Percentiles rank a stretch among this genome's conserved stretches.
phyloP scores from a whole-genome alignment of 2,113 vertebrate species.

The Aix galericulata region DNA sequence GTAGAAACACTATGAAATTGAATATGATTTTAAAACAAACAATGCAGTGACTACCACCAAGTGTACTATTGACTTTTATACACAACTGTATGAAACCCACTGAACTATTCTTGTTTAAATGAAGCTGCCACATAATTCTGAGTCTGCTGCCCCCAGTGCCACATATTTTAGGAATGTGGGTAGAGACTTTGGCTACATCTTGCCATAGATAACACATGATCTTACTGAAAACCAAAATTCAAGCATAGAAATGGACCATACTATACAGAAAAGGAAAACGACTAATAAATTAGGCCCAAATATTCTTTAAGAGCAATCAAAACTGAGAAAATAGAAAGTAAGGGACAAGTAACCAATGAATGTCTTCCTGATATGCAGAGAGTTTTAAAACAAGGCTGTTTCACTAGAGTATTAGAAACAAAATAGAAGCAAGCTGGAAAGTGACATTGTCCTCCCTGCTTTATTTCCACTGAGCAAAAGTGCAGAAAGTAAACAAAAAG shows the following conservation, averaged over 20 bases:
- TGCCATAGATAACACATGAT: not conserved
- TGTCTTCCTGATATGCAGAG: not conserved
- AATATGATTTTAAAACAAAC: conserved; percentile 3
- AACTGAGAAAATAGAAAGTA: not conserved
- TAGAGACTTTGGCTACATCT: not conserved
- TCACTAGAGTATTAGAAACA: not conserved
- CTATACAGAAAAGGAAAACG: not conserved
- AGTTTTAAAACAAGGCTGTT: not conserved
- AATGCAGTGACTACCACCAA: not conserved
- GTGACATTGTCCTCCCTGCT: not conserved
- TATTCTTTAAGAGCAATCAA: not conserved
- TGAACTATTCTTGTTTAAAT: not conserved
- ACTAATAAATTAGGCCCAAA: not conserved
- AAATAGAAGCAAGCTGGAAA: not conserved
- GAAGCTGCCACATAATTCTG: not conserved
- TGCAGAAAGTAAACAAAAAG: not conserved
- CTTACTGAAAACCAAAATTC: not conserved
- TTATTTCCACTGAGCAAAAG: conserved; percentile 7
- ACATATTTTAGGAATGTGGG: not conserved
- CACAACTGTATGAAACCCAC: not conserved
- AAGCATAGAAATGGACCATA: not conserved
- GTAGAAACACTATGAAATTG: not conserved
- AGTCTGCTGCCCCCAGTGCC: not conserved
- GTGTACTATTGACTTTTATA: not conserved
- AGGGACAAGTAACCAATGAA: not conserved